A percentile compares a stretch with the other conserved stretches of the same genome.
These are phyloP conservation scores for Adelognathus sp. DNA, from an alignment of 2,888 invertebrate species.

Conservation along the genomic window DNA sequence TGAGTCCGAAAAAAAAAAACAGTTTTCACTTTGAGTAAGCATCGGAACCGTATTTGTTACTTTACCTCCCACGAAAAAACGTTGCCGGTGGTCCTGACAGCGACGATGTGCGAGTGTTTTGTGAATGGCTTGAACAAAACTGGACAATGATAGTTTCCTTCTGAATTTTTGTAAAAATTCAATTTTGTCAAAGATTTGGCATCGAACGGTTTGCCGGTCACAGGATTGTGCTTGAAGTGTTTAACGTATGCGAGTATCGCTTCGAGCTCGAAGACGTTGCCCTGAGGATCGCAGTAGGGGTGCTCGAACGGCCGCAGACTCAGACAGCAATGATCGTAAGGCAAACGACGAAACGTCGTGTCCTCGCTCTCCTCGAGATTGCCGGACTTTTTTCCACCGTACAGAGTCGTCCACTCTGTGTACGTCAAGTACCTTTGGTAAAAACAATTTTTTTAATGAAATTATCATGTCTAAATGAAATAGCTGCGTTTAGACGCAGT, in stretches of 20 bases:
- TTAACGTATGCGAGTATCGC: conserved; percentile 93
- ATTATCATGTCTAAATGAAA: too few species aligned
- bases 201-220: conserved; percentile 94
- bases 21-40: neutral
- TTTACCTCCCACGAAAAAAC: conserved; percentile 92
- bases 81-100: conserved; percentile 95
- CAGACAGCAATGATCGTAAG: conserved; percentile 95
- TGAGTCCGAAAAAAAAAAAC: neutral
- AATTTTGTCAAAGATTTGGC: conserved; percentile 92
- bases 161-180: conserved; percentile 93
- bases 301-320: conserved; percentile 95
- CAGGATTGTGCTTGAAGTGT: conserved; percentile 96
- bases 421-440: conserved; percentile 89
- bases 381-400: conserved; percentile 90
- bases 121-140: conserved; percentile 96
- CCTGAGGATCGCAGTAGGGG: conserved; percentile 94
- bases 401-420: conserved; percentile 94
- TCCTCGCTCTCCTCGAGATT: conserved; percentile 88
- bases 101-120: conserved; percentile 96
- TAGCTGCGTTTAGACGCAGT: too few species aligned
- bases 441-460: conserved; percentile 38
- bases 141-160: conserved; percentile 95
- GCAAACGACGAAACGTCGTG: conserved; percentile 93
- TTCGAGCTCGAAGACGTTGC: conserved; percentile 96
- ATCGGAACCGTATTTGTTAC: neutral